A percentile compares a stretch with the other conserved stretches of the same genome.
These are phyloP conservation scores for Salvelinus alpinus DNA, from an alignment of 2,113 vertebrate species.

Conservation along the genomic window DNA sequence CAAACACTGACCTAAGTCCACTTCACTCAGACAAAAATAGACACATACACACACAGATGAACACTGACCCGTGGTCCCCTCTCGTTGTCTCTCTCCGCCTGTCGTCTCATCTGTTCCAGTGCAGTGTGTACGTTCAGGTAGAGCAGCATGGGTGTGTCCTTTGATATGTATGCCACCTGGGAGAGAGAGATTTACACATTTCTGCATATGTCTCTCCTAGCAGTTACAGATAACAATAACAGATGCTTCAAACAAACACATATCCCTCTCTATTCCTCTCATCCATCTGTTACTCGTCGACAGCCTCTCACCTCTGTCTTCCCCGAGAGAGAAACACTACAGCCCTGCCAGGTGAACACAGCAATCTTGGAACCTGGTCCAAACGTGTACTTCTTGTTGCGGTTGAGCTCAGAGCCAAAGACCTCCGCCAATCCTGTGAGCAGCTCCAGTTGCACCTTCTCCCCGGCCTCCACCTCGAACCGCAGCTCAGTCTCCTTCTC, in stretches of 20 bases:
- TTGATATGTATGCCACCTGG: constrained; percentile 91
- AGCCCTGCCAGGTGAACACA: constrained; percentile 98
- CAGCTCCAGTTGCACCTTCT: constrained; percentile 89
- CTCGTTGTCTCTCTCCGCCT: constrained; percentile 92
- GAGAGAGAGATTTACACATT: not conserved
- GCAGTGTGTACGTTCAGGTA: constrained; percentile 96
- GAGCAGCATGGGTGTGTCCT: constrained; percentile 95
- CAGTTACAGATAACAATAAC: not conserved
- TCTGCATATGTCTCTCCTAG: not conserved
- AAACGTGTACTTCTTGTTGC: constrained; percentile 94
- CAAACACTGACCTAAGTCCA: not conserved
- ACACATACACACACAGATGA: not conserved
- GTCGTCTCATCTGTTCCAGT: constrained; percentile 95
- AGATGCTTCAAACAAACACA: not conserved
- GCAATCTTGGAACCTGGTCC: constrained; percentile 93
- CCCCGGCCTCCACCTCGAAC: constrained; percentile 92
- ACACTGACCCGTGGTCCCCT: constrained; percentile 82
- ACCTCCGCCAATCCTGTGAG: constrained; percentile 91
- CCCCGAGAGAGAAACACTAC: constrained; percentile 87
- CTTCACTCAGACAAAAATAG: not conserved
- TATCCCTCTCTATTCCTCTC: not conserved
- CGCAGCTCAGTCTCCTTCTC: constrained; percentile 96
- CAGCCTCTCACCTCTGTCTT: constrained; percentile 82
- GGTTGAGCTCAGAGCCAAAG: constrained; percentile 94
- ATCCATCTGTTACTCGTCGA: not conserved